Evolutionary conservation across 2,888 invertebrate genomes (phyloP).

Genomic region (Orchesellides sinensis): DNA sequence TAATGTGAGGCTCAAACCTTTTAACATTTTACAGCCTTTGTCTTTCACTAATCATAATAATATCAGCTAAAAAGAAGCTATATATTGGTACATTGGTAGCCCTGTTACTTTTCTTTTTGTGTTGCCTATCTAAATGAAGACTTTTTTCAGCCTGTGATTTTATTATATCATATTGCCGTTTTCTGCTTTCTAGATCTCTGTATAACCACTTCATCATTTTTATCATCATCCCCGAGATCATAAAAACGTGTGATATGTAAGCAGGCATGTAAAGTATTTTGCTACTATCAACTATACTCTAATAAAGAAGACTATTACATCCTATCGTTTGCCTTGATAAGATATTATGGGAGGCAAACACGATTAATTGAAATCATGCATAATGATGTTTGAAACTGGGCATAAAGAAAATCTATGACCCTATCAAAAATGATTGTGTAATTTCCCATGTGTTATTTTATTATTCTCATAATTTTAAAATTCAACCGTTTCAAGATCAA

Average conservation of each 20-base stretch:
- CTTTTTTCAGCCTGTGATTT: constrained; percentile 30
- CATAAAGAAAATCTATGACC: neutral
- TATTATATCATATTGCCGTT: constrained; percentile 8
- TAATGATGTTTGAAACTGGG: constrained; percentile 14
- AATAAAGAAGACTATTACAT: neutral
- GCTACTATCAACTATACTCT: too few relatives aligned
- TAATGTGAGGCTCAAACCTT: constrained; percentile 50
- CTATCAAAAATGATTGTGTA: neutral
- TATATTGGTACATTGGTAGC: neutral
- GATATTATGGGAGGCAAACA: constrained; percentile 58
- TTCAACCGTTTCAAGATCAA: constrained; percentile 48
- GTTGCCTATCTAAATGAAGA: constrained; percentile 11
- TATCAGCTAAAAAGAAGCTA: neutral
- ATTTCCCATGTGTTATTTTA: constrained; percentile 42
- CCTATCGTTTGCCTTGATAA: too few relatives aligned
- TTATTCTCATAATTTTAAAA: constrained; percentile 47
- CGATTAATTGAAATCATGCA: constrained; percentile 66
- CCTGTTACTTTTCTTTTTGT: neutral
- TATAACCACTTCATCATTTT: constrained; percentile 48
- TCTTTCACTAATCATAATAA: constrained; percentile 39
- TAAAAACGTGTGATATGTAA: neutral
- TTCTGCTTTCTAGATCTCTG: constrained; percentile 10
- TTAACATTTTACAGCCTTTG: constrained; percentile 43
- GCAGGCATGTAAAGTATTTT: too few relatives aligned
- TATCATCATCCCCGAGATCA: constrained; percentile 12